Conservation (phyloP, 64 coral and sea anemone species). For the Orbicella faveolata region DNA sequence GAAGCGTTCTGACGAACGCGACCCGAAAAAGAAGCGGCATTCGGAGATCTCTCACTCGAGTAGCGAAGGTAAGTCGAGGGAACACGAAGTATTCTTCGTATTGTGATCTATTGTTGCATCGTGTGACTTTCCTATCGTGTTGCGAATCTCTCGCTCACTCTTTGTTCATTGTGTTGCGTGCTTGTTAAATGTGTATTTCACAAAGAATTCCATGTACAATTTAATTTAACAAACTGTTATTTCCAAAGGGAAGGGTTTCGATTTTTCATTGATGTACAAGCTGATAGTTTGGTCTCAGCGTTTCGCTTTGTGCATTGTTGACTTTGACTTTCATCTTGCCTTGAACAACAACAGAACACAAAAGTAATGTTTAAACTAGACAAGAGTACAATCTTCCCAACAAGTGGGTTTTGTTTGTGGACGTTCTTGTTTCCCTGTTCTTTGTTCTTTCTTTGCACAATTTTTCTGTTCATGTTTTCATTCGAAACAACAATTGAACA, state of each 20-base stretch:
- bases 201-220: not conserved
- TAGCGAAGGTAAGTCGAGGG: constrained; percentile 83
- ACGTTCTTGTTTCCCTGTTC: not conserved
- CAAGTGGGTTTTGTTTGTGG: constrained; percentile 13
- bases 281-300: not conserved
- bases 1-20: constrained; percentile 67
- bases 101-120: not conserved
- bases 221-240: not conserved
- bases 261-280: not conserved
- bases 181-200: not conserved
- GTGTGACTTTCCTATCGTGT: not conserved
- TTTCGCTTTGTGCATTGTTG: not conserved
- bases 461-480: constrained; percentile 3
- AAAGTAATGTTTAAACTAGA: constrained; percentile 10
- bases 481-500: not conserved
- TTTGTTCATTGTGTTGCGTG: not conserved
- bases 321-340: not conserved
- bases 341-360: not conserved
- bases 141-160: not conserved
- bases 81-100: not conserved
- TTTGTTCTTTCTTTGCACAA: not conserved
- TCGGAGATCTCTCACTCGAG: constrained; percentile 94
- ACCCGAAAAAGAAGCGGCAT: constrained; percentile 73
- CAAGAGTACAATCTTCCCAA: not conserved
- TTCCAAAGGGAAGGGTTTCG: not conserved